Conservation (phyloP, 1,140 invertebrate genomes). For the Nymphalis io region DNA sequence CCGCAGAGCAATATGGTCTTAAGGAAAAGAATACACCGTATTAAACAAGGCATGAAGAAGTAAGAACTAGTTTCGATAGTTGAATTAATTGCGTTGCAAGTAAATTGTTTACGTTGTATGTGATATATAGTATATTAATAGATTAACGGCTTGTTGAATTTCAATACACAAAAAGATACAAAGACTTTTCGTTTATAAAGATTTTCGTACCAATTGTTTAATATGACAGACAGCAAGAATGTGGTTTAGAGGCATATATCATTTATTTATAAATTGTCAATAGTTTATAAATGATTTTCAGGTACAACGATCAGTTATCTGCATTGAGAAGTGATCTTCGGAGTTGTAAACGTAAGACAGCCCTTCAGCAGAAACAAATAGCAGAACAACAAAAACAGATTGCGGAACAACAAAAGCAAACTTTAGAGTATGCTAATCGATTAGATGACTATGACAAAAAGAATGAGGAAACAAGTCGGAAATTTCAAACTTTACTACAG, state of each 20-base stretch:
- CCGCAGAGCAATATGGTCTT: conserved; percentile 92
- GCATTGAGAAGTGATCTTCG: conserved; percentile 88
- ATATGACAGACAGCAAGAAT: no score
- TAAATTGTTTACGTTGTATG: no score
- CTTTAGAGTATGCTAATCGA: conserved; percentile 89
- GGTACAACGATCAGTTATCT: conserved; percentile 89
- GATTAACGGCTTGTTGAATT: no score
- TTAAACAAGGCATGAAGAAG: conserved; percentile 93
- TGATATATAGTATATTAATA: no score
- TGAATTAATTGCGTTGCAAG: no score
- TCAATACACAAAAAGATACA: no score
- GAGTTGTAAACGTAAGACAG: conserved; percentile 88
- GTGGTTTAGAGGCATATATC: no score
- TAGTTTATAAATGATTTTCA: conserved; percentile 43
- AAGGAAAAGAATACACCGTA: conserved; percentile 91
- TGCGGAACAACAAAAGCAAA: conserved; percentile 88
- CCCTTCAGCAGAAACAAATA: conserved; percentile 91
- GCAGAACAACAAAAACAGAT: conserved; percentile 90
- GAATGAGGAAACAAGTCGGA: conserved; percentile 92
- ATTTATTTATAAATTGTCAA: background rate
- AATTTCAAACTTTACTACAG: conserved; percentile 93
- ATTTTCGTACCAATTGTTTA: no score
- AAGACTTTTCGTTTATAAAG: no score
- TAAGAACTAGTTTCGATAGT: conserved; percentile 44
- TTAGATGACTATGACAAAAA: conserved; percentile 94